Conservation (phyloP, 1,140 invertebrate species). For the Carposina sasakii region DNA sequence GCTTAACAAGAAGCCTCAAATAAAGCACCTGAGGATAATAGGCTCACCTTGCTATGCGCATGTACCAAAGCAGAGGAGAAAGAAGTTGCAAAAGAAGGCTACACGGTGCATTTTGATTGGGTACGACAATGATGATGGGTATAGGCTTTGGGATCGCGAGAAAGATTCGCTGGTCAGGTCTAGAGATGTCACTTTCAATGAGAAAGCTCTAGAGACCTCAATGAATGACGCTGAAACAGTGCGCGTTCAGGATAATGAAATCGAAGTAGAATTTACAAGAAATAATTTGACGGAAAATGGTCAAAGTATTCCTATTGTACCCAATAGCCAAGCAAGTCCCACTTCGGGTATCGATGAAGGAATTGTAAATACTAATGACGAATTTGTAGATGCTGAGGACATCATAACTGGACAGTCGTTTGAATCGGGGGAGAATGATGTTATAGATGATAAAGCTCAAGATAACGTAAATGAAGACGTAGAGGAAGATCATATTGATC, state of each 20-base stretch:
- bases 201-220: neutral
- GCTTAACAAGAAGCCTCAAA: slow-evolving; percentile 4
- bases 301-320: neutral
- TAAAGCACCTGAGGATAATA: slow-evolving; percentile 8
- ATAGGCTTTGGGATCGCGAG: neutral
- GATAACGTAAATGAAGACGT: neutral
- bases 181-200: slow-evolving; percentile 11
- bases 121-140: slow-evolving; percentile 9
- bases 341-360: neutral
- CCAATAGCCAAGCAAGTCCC: neutral
- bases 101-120: slow-evolving; percentile 4
- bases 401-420: neutral
- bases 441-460: too few relatives aligned
- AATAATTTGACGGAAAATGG: neutral
- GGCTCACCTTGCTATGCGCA: neutral
- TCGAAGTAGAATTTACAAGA: neutral
- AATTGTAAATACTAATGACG: neutral
- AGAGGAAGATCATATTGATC: neutral
- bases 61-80: slow-evolving; percentile 1
- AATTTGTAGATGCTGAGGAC: neutral
- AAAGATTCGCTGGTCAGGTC: slow-evolving; percentile 1
- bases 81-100: slow-evolving; percentile 5
- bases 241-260: neutral
- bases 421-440: too few relatives aligned
- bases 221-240: neutral